These are phyloP conservation scores for Sminthopsis crassicaudata DNA, from an alignment of 2,113 vertebrate species.

Conservation along the genomic window DNA sequence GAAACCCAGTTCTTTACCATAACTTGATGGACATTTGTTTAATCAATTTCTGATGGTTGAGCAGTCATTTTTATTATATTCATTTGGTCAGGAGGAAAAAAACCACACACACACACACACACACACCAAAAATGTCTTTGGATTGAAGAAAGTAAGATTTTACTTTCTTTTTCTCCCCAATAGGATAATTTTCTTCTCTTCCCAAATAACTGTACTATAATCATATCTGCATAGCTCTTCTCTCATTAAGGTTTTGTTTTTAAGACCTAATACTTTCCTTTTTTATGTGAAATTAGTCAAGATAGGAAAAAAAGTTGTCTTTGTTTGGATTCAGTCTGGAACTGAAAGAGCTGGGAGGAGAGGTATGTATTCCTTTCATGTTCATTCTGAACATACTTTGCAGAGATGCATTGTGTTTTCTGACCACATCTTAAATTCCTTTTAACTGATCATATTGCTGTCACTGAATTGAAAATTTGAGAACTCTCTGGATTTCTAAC, in stretches of 20 bases:
- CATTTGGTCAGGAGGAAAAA: neutral
- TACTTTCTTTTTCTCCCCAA: neutral
- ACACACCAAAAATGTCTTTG: neutral
- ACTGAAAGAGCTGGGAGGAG: slow-evolving; percentile 27
- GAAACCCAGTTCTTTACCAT: neutral
- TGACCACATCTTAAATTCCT: neutral
- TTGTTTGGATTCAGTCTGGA: slow-evolving; percentile 12
- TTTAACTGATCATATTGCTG: neutral
- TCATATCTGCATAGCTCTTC: neutral
- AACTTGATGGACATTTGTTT: neutral
- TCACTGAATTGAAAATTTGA: neutral
- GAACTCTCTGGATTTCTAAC: neutral
- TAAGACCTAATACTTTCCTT: neutral
- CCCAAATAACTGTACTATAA: slow-evolving; percentile 20
- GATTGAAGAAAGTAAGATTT: slow-evolving; percentile 35
- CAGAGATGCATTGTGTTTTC: neutral
- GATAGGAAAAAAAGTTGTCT: slow-evolving; percentile 13
- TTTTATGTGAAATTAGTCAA: neutral
- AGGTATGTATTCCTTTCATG: neutral
- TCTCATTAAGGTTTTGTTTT: neutral
- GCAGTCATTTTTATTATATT: neutral
- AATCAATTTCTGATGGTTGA: neutral
- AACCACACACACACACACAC: neutral
- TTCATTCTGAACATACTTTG: neutral
- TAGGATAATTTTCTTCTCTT: slow-evolving; percentile 28